Percentiles rank a stretch among this genome's conserved stretches.
Conservation (phyloP, 2,888 invertebrate species). For the Fissipunctia ypsillon region DNA sequence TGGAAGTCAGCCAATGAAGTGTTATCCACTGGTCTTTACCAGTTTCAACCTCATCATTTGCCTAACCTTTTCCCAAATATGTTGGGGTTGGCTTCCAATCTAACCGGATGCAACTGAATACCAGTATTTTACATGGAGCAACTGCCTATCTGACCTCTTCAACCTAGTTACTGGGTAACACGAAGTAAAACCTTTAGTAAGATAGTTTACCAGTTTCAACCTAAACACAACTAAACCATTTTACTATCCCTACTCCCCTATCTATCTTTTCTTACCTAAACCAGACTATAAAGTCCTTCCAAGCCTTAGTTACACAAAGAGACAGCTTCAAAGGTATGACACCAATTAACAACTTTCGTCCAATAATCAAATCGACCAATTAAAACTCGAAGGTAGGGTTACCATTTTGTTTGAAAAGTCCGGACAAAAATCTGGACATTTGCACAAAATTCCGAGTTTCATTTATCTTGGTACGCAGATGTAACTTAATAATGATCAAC, state of each 20-base stretch:
- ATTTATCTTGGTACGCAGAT: too few species aligned
- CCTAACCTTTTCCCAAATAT: too few species aligned
- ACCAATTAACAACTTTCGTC: slow-evolving; percentile 66
- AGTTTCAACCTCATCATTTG: too few species aligned
- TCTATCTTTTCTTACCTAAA: neutral
- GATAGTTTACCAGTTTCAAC: neutral
- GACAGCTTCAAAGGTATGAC: slow-evolving; percentile 58
- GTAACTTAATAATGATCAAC: too few species aligned
- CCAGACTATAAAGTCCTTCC: neutral
- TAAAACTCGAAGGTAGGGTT: slow-evolving; percentile 54
- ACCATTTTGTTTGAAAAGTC: slow-evolving; percentile 8
- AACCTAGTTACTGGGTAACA: neutral
- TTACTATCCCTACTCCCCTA: neutral
- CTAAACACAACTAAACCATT: neutral
- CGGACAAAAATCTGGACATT: neutral
- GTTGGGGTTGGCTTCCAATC: too few species aligned
- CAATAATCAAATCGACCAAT: slow-evolving; percentile 66
- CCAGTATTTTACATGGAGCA: too few species aligned
- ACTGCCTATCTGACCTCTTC: too few species aligned
- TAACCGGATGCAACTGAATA: too few species aligned
- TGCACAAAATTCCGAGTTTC: too few species aligned
- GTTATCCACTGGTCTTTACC: too few species aligned
- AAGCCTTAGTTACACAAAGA: slow-evolving; percentile 29
- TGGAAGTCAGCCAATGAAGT: too few species aligned
- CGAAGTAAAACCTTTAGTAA: neutral